These are phyloP conservation scores for Myiopsitta monachus DNA, from an alignment of 2,113 vertebrate genomes.

Conservation along the genomic window DNA sequence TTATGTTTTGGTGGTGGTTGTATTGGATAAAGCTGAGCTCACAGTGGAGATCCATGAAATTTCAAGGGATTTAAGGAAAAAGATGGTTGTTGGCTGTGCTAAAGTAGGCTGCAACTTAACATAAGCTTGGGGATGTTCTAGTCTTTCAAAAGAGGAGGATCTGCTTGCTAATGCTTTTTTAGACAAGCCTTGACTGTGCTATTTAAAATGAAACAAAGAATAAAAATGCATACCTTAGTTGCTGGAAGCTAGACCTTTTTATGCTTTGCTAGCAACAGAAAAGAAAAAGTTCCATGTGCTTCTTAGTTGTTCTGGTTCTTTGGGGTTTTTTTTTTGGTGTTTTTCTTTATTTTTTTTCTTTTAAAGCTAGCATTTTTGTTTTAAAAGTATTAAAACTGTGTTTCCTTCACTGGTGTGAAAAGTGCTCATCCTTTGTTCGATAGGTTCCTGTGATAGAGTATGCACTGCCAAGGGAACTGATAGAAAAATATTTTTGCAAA, in stretches of 20 bases:
- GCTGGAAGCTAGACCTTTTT: background rate
- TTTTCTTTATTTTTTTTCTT: background rate
- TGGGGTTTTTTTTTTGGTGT: background rate
- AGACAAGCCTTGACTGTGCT: background rate
- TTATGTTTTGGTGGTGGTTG: background rate
- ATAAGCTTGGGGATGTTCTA: accelerated
- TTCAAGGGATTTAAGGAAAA: background rate
- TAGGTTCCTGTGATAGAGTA: background rate
- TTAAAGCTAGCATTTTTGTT: background rate
- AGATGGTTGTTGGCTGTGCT: background rate
- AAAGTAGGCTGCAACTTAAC: background rate
- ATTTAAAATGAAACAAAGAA: background rate
- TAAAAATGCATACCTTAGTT: background rate
- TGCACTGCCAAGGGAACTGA: accelerated
- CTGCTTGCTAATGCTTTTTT: background rate
- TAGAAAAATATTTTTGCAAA: background rate
- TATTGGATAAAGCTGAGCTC: background rate
- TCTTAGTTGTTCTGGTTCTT: background rate
- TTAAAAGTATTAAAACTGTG: background rate
- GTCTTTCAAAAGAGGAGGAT: background rate
- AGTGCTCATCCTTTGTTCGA: background rate
- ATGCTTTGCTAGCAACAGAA: background rate
- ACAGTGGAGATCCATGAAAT: background rate
- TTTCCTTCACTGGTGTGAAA: background rate
- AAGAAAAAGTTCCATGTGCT: background rate